Percentiles rank a stretch among this genome's conserved stretches.
Evolutionary conservation across 92 coral and sea anemone species (phyloP).

Genomic region (Heteractis magnifica): DNA sequence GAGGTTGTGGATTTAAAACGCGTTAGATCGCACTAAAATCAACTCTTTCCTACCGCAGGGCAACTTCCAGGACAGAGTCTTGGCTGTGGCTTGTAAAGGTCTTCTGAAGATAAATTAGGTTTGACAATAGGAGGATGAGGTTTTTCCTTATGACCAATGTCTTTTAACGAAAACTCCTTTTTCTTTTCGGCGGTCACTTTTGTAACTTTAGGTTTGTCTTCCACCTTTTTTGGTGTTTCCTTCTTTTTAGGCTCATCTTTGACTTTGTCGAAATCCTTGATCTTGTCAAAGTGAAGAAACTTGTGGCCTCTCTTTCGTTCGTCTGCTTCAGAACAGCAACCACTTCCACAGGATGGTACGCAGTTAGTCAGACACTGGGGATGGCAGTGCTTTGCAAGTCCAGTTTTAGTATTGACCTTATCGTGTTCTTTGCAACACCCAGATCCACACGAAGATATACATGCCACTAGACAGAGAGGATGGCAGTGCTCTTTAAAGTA

Average conservation of each 20-base stretch:
- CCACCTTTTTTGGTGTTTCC: slow-evolving; percentile 32
- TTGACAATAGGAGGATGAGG: slow-evolving; percentile 35
- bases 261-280: slow-evolving; percentile 6
- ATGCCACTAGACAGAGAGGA: slow-evolving; percentile 69
- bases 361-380: slow-evolving; percentile 64
- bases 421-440: slow-evolving; percentile 93
- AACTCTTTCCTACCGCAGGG: slow-evolving; percentile 49
- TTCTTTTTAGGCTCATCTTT: slow-evolving; percentile 37
- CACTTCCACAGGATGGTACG: slow-evolving; percentile 84
- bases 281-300: slow-evolving; percentile 50
- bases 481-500: slow-evolving; percentile 85
- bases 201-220: slow-evolving; percentile 45
- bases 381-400: slow-evolving; percentile 85
- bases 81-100: slow-evolving; percentile 54
- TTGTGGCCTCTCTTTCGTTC: slow-evolving; percentile 68
- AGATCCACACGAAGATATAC: slow-evolving; percentile 80
- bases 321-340: slow-evolving; percentile 83
- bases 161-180: slow-evolving; percentile 17
- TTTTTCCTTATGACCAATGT: slow-evolving; percentile 18
- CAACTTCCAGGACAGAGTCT: slow-evolving; percentile 70
- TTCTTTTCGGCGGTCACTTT: slow-evolving; percentile 30
- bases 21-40: slow-evolving; percentile 7
- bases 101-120: slow-evolving; percentile 14
- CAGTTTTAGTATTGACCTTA: slow-evolving; percentile 67
- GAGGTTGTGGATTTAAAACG: not conserved